These are phyloP conservation scores for Galaxias olidus DNA, from an alignment of 2,797 vertebrate species.

Conservation along the genomic window DNA sequence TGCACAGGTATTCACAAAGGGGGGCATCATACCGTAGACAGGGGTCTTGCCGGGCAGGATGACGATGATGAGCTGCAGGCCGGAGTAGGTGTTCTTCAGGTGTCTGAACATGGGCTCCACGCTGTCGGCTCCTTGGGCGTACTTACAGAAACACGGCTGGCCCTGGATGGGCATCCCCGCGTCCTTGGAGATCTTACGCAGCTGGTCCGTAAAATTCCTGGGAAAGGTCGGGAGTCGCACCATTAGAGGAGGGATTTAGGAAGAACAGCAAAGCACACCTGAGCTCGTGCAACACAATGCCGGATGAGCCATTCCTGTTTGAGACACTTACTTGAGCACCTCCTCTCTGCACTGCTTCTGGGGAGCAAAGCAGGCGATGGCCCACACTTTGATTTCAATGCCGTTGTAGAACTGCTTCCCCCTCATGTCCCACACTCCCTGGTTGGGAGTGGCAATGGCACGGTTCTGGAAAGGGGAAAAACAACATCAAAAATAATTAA, in stretches of 20 bases:
- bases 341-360: constrained; percentile 99
- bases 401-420: constrained; percentile 99
- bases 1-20: too few species aligned
- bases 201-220: constrained; percentile 95
- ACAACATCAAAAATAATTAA: constrained; percentile 1
- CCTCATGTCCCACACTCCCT: constrained; percentile 99
- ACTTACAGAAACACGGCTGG: constrained; percentile 98
- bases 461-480: constrained; percentile 82
- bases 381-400: constrained; percentile 99
- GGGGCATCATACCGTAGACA: constrained; percentile 84
- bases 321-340: constrained; percentile 93
- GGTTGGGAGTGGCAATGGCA: constrained; percentile 97
- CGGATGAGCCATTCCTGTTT: neutral
- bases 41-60: constrained; percentile 97
- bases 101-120: constrained; percentile 99
- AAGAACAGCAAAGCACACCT: neutral
- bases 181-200: constrained; percentile 98
- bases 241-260: neutral
- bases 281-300: neutral
- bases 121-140: constrained; percentile 96
- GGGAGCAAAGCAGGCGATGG: constrained; percentile 98
- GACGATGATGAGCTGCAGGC: constrained; percentile 97
- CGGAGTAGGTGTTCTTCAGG: constrained; percentile 95
- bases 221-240: constrained; percentile 3
- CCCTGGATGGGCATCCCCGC: constrained; percentile 99